phyloP scores from a whole-genome alignment of 2,113 vertebrate species.

The Chrysemys picta region DNA sequence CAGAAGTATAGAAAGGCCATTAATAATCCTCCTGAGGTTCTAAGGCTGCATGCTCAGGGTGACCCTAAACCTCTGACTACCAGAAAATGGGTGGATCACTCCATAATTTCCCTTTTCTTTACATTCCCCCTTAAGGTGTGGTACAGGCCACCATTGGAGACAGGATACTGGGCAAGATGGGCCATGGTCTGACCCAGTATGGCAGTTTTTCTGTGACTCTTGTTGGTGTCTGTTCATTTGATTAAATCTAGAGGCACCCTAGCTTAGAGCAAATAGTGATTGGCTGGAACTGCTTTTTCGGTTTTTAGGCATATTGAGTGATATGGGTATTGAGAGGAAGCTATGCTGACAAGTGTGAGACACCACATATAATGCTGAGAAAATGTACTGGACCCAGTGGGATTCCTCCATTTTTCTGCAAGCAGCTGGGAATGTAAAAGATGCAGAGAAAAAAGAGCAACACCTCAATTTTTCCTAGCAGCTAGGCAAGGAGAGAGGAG shows the following conservation, averaged over 20 bases:
- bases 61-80: background rate
- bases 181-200: background rate
- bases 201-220: fast-evolving
- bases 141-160: background rate
- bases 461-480: background rate
- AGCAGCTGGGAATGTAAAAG: background rate
- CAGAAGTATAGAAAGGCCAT: background rate
- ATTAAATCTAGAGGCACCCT: fast-evolving
- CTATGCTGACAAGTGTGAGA: fast-evolving
- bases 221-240: fast-evolving
- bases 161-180: background rate
- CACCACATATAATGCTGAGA: fast-evolving
- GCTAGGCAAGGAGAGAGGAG: background rate
- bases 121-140: background rate
- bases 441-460: background rate
- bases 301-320: background rate
- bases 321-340: background rate
- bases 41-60: background rate
- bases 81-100: background rate
- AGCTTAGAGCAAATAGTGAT: too few relatives aligned
- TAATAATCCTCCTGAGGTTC: background rate
- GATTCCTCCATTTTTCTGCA: background rate
- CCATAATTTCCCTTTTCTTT: background rate
- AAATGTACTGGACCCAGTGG: background rate
- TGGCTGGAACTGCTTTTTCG: background rate